Conservation (phyloP, 2,888 invertebrate genomes). For the Psylliodes chrysocephalus region DNA sequence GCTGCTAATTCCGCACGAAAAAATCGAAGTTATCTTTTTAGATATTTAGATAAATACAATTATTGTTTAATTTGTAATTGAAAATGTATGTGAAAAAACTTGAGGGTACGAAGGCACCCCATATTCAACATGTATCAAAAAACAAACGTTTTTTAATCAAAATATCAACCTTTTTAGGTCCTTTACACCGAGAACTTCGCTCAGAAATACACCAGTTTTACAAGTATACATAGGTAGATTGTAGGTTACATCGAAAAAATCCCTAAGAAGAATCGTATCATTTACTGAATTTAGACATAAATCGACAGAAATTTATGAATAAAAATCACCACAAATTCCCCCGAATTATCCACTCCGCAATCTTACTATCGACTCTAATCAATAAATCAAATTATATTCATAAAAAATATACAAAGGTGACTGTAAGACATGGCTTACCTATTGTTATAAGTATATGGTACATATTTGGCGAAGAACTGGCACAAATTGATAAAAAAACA, state of each 20-base stretch:
- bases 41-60: too few species aligned
- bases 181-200: too few species aligned
- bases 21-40: too few species aligned
- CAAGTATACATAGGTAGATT: neutral
- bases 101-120: neutral
- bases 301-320: conserved; percentile 29
- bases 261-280: neutral
- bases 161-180: too few species aligned
- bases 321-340: conserved; percentile 21
- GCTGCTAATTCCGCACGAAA: too few species aligned
- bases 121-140: too few species aligned
- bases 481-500: conserved; percentile 52
- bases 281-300: neutral
- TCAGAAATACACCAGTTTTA: neutral
- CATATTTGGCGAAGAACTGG: conserved; percentile 61
- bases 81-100: too few species aligned
- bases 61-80: too few species aligned
- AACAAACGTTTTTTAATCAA: too few species aligned
- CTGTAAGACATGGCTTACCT: conserved; percentile 65
- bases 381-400: conserved; percentile 58
- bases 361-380: conserved; percentile 15
- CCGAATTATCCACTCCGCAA: conserved; percentile 6
- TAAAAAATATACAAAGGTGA: conserved; percentile 62
- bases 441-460: conserved; percentile 64
- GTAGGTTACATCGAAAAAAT: conserved; percentile 16